Evolutionary conservation across 2,888 invertebrate species (phyloP).

Genomic region (Barypeithes pellucidus): DNA sequence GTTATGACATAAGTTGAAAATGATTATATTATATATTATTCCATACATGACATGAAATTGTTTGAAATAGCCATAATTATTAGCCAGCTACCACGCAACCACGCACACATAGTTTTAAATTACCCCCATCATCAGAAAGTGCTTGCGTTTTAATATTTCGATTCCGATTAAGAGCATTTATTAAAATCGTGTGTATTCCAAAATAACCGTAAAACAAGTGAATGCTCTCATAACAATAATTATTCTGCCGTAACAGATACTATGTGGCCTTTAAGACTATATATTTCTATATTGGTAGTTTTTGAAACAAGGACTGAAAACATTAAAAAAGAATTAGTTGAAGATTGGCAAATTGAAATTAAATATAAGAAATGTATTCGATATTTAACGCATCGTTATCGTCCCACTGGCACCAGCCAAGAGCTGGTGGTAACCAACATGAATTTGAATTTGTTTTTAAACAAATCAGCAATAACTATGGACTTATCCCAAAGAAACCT

Average conservation of each 20-base stretch:
- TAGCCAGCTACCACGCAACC: too few species aligned
- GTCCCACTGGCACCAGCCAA: neutral
- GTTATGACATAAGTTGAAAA: too few species aligned
- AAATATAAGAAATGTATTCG: conserved; percentile 14
- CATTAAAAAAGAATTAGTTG: neutral
- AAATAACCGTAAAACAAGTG: neutral
- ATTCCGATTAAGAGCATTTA: too few species aligned
- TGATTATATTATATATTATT: too few species aligned
- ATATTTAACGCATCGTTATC: neutral
- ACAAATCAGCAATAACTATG: conserved; percentile 7
- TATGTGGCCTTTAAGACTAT: neutral
- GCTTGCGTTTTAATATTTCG: too few species aligned
- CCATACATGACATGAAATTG: too few species aligned
- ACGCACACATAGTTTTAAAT: neutral
- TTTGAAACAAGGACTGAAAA: neutral
- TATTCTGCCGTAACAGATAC: neutral
- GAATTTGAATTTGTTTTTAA: conserved; percentile 21
- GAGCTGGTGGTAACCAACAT: conserved; percentile 2
- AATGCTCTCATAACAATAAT: neutral
- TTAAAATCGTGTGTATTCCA: neutral
- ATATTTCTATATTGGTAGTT: neutral
- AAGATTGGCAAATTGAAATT: neutral
- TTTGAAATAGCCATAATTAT: too few species aligned
- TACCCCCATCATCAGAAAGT: too few species aligned
- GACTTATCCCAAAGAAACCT: neutral